Percentiles rank a stretch among this genome's conserved stretches.
Conservation (phyloP, 2,888 invertebrate genomes). For the Nemapogon koenigi region DNA sequence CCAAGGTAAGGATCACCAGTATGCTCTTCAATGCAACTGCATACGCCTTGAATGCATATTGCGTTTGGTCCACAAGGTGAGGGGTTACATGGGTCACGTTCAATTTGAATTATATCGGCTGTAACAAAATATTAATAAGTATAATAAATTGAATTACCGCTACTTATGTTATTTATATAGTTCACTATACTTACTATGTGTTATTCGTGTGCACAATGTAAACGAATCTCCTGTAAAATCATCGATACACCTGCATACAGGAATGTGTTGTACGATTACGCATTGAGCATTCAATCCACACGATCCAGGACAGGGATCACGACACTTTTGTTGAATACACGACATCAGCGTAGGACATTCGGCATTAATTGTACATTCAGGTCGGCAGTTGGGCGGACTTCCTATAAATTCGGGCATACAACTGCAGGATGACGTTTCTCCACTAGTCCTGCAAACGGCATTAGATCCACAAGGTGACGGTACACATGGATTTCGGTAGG, state of each 20-base stretch:
- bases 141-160: background rate
- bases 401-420: constrained; percentile 68
- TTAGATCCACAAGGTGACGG: constrained; percentile 77
- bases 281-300: constrained; percentile 71
- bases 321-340: constrained; percentile 75
- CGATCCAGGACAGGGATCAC: constrained; percentile 74
- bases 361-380: constrained; percentile 74
- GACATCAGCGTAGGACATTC: constrained; percentile 73
- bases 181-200: constrained; percentile 29
- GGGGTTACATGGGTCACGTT: constrained; percentile 59
- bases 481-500: constrained; percentile 59
- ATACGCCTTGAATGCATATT: constrained; percentile 61
- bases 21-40: constrained; percentile 67
- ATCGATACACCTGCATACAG: constrained; percentile 75
- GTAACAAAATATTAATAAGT: constrained; percentile 6
- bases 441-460: constrained; percentile 67
- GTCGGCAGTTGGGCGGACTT: constrained; percentile 70
- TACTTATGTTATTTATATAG: background rate
- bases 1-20: constrained; percentile 72
- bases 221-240: constrained; percentile 74
- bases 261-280: constrained; percentile 73
- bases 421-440: constrained; percentile 67
- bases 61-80: constrained; percentile 72
- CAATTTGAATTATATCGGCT: constrained; percentile 13
- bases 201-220: constrained; percentile 52